Conservation (phyloP, 2,797 vertebrate species). For the Forpus xanthops region DNA sequence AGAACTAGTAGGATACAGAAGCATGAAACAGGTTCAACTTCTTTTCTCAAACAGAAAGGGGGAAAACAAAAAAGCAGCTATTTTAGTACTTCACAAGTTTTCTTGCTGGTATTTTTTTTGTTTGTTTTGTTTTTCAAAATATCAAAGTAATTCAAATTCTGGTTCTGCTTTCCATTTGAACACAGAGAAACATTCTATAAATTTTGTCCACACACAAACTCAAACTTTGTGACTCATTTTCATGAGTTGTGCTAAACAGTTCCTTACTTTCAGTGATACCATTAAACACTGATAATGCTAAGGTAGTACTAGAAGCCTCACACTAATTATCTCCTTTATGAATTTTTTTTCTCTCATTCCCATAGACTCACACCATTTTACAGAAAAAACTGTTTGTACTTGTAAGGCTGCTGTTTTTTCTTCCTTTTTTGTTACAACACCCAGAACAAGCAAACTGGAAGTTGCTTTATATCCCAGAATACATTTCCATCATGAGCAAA, state of each 20-base stretch:
- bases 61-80: not conserved
- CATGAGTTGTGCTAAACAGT: not conserved
- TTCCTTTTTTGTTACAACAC: not conserved
- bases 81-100: not conserved
- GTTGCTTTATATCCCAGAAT: not conserved
- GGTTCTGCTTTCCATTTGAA: not conserved
- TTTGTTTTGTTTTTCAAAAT: not conserved
- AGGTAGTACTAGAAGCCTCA: not conserved
- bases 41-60: fast-evolving
- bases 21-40: not conserved
- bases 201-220: not conserved
- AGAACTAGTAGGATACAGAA: not conserved
- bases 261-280: not conserved
- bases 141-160: not conserved
- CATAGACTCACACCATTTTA: not conserved
- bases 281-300: not conserved
- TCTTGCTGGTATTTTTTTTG: not conserved
- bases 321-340: not conserved
- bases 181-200: not conserved
- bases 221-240: not conserved
- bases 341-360: not conserved
- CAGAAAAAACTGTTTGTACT: not conserved
- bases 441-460: not conserved
- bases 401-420: not conserved
- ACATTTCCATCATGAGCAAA: not conserved